Percentiles rank a stretch among this genome's conserved stretches.
Evolutionary conservation across 2,797 vertebrate genomes (phyloP).

Genomic region (Eremophila alpestris): DNA sequence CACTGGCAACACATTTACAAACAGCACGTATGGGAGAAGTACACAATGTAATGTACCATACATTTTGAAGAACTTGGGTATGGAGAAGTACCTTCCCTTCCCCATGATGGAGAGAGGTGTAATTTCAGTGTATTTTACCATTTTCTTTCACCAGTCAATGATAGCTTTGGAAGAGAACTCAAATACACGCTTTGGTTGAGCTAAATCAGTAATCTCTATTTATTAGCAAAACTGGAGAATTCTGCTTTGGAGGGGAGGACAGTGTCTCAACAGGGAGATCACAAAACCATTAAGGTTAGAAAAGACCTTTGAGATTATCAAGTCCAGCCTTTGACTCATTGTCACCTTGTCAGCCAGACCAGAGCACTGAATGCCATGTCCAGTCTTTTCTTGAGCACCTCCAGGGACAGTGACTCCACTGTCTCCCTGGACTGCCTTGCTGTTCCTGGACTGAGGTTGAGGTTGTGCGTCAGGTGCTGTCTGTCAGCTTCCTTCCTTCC

Average conservation of each 20-base stretch:
- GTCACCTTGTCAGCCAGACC: background rate
- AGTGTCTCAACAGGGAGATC: background rate
- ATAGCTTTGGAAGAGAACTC: background rate
- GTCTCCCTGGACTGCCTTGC: rapidly evolving
- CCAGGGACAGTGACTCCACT: background rate
- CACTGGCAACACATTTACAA: background rate
- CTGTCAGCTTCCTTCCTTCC: background rate
- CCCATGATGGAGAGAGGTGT: background rate
- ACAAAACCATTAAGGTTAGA: background rate
- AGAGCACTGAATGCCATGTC: background rate
- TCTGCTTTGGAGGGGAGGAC: background rate
- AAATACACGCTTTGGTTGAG: background rate
- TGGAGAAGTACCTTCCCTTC: background rate
- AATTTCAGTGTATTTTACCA: background rate
- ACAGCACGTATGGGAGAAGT: background rate
- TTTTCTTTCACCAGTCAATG: background rate
- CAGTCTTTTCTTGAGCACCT: background rate
- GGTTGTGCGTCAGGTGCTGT: background rate
- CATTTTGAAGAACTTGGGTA: background rate
- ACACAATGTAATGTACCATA: background rate
- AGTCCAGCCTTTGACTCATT: background rate
- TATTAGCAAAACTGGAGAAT: background rate
- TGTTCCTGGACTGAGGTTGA: background rate
- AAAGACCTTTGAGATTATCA: background rate
- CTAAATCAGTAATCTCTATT: background rate